These are phyloP conservation scores for Tenthredo amoena DNA, from an alignment of 2,888 invertebrate species.

Conservation along the genomic window DNA sequence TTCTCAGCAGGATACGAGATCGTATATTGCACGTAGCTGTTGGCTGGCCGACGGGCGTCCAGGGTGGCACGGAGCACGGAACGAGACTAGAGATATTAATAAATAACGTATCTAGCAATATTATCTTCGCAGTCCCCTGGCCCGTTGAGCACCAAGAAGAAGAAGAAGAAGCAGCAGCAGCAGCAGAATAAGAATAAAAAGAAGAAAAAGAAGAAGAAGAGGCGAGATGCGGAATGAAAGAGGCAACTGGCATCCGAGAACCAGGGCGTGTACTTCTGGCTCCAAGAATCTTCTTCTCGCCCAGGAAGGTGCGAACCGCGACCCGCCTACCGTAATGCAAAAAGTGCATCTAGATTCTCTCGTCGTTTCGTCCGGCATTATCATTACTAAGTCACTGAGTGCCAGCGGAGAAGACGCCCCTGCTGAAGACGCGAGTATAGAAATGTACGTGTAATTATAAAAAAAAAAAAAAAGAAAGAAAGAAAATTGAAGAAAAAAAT, in stretches of 20 bases:
- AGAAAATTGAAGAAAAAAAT: not conserved
- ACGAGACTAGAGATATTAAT: slow-evolving; percentile 65
- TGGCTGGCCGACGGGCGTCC: slow-evolving; percentile 44
- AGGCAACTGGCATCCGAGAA: slow-evolving; percentile 9
- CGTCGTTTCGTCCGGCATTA: slow-evolving; percentile 43
- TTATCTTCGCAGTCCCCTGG: slow-evolving; percentile 71
- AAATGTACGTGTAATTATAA: not conserved
- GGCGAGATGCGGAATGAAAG: slow-evolving; percentile 26
- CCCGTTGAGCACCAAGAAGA: slow-evolving; percentile 56
- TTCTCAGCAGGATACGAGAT: slow-evolving; percentile 48
- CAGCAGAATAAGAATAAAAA: not conserved
- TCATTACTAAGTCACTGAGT: slow-evolving; percentile 42
- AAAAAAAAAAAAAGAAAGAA: not conserved
- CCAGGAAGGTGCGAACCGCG: slow-evolving; percentile 60
- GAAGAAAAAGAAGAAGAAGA: not conserved
- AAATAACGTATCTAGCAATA: slow-evolving; percentile 74
- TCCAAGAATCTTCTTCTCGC: slow-evolving; percentile 55
- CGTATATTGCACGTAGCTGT: slow-evolving; percentile 41
- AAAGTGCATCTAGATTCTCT: slow-evolving; percentile 65
- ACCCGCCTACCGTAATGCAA: slow-evolving; percentile 69
- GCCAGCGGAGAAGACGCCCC: slow-evolving; percentile 39
- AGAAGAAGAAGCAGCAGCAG: not conserved
- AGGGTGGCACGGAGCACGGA: slow-evolving; percentile 43
- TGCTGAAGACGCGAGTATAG: not conserved
- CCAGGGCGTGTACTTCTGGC: slow-evolving; percentile 49